phyloP scores from a whole-genome alignment of 2,113 vertebrate species.

The Prionailurus bengalensis region DNA sequence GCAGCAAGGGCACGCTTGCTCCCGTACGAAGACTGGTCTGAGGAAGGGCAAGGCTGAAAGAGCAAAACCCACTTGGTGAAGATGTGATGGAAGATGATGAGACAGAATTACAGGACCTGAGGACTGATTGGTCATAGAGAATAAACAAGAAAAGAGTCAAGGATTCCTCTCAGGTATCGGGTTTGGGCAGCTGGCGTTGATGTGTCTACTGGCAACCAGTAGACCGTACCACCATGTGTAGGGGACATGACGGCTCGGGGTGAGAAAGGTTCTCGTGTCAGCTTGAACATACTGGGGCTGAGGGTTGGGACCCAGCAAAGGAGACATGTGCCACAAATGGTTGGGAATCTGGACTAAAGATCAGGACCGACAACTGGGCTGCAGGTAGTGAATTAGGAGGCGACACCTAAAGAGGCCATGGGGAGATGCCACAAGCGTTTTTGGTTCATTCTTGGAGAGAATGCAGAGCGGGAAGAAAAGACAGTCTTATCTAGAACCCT shows the following conservation, averaged over 20 bases:
- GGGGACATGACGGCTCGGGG: not conserved
- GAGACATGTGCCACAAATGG: not conserved
- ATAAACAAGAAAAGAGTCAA: not conserved
- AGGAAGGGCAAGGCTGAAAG: not conserved
- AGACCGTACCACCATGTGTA: not conserved
- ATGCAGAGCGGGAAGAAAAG: not conserved
- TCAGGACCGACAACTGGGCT: not conserved
- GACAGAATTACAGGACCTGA: not conserved
- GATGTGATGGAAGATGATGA: not conserved
- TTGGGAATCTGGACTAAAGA: not conserved
- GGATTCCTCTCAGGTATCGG: not conserved
- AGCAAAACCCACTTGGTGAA: not conserved
- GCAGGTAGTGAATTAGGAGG: not conserved
- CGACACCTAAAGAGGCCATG: not conserved
- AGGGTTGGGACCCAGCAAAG: not conserved
- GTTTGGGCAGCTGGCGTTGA: not conserved
- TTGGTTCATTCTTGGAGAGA: not conserved
- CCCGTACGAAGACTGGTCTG: not conserved
- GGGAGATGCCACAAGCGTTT: not conserved
- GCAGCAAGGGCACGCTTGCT: not conserved
- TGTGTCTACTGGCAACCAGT: not conserved
- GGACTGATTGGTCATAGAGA: not conserved
- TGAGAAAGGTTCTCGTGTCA: not conserved
- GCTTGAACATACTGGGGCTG: not conserved
- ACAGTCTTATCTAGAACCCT: not conserved